Evolutionary conservation across 1,140 invertebrate species (phyloP).

Genomic region (Drosophila subpulchrella): DNA sequence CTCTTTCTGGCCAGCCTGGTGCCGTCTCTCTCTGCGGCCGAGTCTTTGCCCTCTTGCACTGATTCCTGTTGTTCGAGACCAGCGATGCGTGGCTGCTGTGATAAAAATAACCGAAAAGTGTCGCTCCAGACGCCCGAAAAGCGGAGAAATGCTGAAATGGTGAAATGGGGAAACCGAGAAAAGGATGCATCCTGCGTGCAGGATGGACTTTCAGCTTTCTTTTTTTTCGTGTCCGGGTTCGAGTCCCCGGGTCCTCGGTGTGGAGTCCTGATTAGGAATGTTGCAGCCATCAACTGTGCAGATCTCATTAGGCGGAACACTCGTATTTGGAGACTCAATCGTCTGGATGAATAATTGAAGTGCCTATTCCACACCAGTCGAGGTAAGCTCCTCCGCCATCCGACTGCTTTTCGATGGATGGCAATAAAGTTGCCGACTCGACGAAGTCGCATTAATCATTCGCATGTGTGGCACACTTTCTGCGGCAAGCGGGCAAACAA

Average conservation of each 20-base stretch:
- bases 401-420: constrained; percentile 3
- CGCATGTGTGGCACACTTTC: constrained; percentile 59
- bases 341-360: constrained; percentile 46
- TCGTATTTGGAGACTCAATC: constrained; percentile 42
- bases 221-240: too few species aligned
- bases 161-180: neutral
- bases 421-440: constrained; percentile 71
- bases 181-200: constrained; percentile 14
- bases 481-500: constrained; percentile 49
- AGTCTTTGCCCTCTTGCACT: constrained; percentile 51
- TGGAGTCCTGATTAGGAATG: constrained; percentile 20
- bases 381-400: neutral
- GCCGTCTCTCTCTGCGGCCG: constrained; percentile 12
- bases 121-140: constrained; percentile 16
- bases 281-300: constrained; percentile 10
- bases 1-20: neutral
- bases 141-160: neutral
- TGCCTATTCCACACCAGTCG: constrained; percentile 11
- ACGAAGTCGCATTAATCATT: constrained; percentile 75
- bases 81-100: constrained; percentile 74
- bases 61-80: constrained; percentile 72
- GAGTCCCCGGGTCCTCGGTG: neutral
- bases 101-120: constrained; percentile 75
- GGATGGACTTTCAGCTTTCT: neutral
- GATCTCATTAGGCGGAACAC: constrained; percentile 48